Conservation (phyloP, 2,113 vertebrate species). For the Euleptes europaea region DNA sequence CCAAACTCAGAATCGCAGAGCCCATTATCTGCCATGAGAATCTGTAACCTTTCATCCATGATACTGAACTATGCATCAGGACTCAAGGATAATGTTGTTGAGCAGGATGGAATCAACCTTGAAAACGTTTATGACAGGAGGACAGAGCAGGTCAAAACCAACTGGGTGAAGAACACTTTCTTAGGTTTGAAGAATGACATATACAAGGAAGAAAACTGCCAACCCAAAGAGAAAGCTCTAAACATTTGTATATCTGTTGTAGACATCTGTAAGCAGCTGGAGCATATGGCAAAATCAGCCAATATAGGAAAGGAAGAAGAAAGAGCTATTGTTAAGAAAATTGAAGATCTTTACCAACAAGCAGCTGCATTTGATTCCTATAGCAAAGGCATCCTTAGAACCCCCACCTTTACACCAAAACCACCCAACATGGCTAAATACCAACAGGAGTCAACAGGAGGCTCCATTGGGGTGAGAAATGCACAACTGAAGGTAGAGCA, state of each 20-base stretch:
- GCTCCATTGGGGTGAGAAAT: not conserved
- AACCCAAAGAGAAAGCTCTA: not conserved
- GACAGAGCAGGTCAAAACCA: not conserved
- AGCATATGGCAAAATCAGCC: not conserved
- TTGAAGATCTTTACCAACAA: not conserved
- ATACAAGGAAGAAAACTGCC: not conserved
- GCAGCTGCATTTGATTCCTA: not conserved
- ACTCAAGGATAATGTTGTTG: not conserved
- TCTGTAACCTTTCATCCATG: not conserved
- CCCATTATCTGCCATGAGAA: not conserved
- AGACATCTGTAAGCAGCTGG: not conserved
- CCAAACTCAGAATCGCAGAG: too few relatives aligned
- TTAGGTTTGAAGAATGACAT: fast-evolving
- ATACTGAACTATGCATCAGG: not conserved
- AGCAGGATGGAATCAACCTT: not conserved
- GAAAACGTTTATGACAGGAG: not conserved
- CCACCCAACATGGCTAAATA: not conserved
- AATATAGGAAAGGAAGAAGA: not conserved
- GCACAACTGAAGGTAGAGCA: not conserved
- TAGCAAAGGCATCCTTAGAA: not conserved
- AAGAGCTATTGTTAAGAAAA: not conserved
- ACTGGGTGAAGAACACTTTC: not conserved
- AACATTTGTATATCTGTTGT: fast-evolving
- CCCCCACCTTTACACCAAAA: not conserved
- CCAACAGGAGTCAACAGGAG: not conserved